phyloP scores from a whole-genome alignment of 1,140 invertebrate genomes.

The Brachionus rubens region DNA sequence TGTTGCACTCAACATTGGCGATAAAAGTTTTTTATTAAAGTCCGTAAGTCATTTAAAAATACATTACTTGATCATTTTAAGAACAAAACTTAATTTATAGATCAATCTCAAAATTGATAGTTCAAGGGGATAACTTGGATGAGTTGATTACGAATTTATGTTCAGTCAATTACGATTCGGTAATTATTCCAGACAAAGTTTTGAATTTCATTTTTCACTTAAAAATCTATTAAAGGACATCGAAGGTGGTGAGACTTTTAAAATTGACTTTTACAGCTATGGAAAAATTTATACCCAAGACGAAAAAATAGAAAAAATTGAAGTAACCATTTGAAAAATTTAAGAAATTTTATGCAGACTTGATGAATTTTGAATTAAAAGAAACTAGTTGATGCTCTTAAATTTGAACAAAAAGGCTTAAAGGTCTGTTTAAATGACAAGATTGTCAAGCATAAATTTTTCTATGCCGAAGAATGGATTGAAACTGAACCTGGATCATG shows the following conservation, averaged over 20 bases:
- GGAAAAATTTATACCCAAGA: slow-evolving; percentile 38
- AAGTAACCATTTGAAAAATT: not conserved
- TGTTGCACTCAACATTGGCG: not conserved
- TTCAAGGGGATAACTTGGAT: not conserved
- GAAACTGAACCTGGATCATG: not conserved
- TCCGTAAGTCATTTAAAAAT: slow-evolving; percentile 5
- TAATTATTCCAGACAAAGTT: not conserved
- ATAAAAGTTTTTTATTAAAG: slow-evolving; percentile 20
- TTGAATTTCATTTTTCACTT: not conserved
- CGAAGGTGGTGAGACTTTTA: slow-evolving; percentile 15
- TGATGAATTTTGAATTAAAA: not conserved
- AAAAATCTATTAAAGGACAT: not conserved
- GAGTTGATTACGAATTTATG: not conserved
- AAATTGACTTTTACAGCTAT: slow-evolving; percentile 32
- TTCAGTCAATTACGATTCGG: not conserved
- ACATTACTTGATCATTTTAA: not conserved
- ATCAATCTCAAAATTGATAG: slow-evolving; percentile 30
- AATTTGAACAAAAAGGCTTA: slow-evolving; percentile 3
- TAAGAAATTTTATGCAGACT: not conserved
- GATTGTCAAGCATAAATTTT: slow-evolving; percentile 33
- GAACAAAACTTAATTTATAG: not conserved
- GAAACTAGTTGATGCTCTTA: slow-evolving; percentile 35
- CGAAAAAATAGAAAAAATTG: slow-evolving; percentile 31
- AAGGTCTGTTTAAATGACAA: slow-evolving; percentile 39
- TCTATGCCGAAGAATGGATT: slow-evolving; percentile 45